phyloP scores from a whole-genome alignment of 1,140 invertebrate genomes.

The Tetragnatha versicolor region DNA sequence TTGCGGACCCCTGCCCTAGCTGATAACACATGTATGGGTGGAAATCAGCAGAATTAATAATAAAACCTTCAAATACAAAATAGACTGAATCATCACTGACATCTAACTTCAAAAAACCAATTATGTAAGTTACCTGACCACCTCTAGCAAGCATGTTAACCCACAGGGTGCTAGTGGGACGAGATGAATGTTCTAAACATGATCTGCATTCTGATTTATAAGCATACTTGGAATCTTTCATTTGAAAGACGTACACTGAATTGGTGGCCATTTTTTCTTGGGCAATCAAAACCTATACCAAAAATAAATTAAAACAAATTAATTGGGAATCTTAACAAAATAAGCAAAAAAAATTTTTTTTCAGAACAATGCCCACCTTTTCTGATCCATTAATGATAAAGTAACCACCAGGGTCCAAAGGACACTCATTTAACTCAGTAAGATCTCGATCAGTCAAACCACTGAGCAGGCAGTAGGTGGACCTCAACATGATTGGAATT shows the following conservation, averaged over 20 bases:
- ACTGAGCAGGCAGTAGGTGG: slow-evolving; percentile 93
- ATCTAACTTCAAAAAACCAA: too few relatives aligned
- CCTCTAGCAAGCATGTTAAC: slow-evolving; percentile 99
- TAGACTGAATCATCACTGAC: too few relatives aligned
- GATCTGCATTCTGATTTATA: slow-evolving; percentile 97
- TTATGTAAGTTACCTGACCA: slow-evolving; percentile 71
- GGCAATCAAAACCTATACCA: slow-evolving; percentile 81
- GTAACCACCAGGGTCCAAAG: slow-evolving; percentile 96
- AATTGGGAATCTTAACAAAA: not conserved
- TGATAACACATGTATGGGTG: not conserved
- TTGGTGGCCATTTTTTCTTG: slow-evolving; percentile 99
- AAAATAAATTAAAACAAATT: not conserved
- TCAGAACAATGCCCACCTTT: slow-evolving; percentile 72
- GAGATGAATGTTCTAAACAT: slow-evolving; percentile 88
- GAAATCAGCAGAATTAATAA: not conserved
- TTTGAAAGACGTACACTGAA: slow-evolving; percentile 98
- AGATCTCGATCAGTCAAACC: slow-evolving; percentile 97
- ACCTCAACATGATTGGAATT: slow-evolving; percentile 98
- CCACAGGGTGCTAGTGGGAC: slow-evolving; percentile 97
- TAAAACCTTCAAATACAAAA: not conserved
- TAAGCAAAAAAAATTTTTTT: not conserved
- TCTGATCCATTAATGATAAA: slow-evolving; percentile 97
- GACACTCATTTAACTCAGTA: slow-evolving; percentile 98
- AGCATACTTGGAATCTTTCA: slow-evolving; percentile 95
- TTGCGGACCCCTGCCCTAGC: not conserved